Evolutionary conservation across 2,113 vertebrate genomes (phyloP).

Genomic region (Rhagologus leucostigma): DNA sequence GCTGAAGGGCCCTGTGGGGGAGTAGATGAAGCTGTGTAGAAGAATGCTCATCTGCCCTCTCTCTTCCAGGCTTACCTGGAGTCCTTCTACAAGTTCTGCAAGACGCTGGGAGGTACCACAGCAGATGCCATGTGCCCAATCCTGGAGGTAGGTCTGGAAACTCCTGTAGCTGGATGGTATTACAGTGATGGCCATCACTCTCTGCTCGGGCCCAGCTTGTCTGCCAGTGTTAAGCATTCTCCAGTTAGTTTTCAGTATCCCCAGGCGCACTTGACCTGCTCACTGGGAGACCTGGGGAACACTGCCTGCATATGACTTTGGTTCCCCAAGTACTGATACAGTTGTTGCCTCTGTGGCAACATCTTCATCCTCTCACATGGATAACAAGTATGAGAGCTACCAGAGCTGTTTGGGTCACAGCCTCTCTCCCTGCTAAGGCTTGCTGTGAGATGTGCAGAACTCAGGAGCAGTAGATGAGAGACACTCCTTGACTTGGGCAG

Average conservation of each 20-base stretch:
- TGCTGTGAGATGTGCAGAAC: not conserved
- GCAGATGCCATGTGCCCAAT: conserved; percentile 98
- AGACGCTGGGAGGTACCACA: conserved; percentile 90
- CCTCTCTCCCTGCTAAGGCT: not conserved
- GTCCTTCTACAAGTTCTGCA: conserved; percentile 98
- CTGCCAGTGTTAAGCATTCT: not conserved
- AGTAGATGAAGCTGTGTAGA: not conserved
- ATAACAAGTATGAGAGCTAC: not conserved
- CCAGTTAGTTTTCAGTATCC: not conserved
- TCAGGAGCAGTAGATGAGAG: not conserved
- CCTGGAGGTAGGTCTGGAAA: conserved; percentile 83
- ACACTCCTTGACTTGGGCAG: not conserved
- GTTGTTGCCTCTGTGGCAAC: not conserved
- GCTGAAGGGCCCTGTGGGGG: not conserved
- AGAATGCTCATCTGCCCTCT: not conserved
- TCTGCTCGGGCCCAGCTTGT: not conserved
- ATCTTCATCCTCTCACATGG: not conserved
- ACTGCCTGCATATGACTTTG: not conserved
- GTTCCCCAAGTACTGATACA: not conserved
- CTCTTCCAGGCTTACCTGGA: conserved; percentile 88
- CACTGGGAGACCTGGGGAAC: not conserved
- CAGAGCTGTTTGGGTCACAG: not conserved
- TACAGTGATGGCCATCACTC: not conserved
- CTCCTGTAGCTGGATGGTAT: not conserved
- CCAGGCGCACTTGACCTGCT: not conserved